Percentiles rank a stretch among this genome's conserved stretches.
These are phyloP conservation scores for Antigone vipio DNA, from an alignment of 2,113 vertebrate species.

Conservation along the genomic window DNA sequence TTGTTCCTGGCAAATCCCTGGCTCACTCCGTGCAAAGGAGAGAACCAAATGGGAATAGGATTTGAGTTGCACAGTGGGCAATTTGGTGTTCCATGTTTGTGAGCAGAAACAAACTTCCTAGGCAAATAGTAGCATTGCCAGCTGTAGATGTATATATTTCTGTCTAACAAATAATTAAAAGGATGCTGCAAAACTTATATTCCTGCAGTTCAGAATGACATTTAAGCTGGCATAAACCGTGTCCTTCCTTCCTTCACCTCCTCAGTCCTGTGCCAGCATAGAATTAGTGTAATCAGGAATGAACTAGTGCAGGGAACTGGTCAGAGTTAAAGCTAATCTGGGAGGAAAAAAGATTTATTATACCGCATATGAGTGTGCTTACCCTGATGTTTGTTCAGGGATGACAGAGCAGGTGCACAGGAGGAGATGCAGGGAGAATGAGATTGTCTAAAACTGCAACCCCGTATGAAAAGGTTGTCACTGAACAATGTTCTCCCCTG, in stretches of 20 bases:
- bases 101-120: background rate
- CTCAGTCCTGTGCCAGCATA: background rate
- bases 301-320: background rate
- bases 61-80: background rate
- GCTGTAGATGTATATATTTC: background rate
- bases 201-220: background rate
- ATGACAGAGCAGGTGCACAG: background rate
- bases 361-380: background rate
- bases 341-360: background rate
- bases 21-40: fast-evolving
- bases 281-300: background rate
- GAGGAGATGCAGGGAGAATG: background rate
- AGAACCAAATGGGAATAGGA: background rate
- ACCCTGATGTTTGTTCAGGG: background rate
- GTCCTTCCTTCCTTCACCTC: background rate
- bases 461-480: background rate
- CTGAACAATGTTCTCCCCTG: background rate
- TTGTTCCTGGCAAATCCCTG: background rate
- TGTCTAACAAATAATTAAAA: background rate
- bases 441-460: background rate
- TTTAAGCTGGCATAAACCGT: background rate
- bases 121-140: background rate
- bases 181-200: background rate
- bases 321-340: background rate
- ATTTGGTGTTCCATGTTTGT: background rate